A percentile compares a stretch with the other conserved stretches of the same genome.
phyloP scores from a whole-genome alignment of 2,888 invertebrate species.

The Tanypteryx hageni region DNA sequence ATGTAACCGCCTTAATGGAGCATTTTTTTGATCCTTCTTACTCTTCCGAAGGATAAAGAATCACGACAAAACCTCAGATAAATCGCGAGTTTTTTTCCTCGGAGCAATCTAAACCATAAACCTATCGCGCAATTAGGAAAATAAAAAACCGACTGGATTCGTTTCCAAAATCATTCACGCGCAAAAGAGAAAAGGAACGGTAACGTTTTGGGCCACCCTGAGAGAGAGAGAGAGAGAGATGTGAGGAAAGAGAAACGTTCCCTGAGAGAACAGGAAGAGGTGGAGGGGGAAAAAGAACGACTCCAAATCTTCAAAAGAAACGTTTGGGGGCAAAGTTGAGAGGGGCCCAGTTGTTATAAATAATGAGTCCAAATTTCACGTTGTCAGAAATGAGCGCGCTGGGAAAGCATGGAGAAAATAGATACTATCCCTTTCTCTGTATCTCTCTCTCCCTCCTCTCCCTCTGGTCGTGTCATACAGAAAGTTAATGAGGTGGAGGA shows the following conservation, averaged over 20 bases:
- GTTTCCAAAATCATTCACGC: constrained; percentile 24
- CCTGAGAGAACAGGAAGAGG: neutral
- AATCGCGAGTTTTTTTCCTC: neutral
- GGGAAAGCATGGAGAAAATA: neutral
- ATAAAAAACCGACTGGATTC: neutral
- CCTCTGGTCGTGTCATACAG: neutral
- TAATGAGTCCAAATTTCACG: constrained; percentile 63
- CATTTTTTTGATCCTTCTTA: too few relatives aligned
- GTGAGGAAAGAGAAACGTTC: neutral
- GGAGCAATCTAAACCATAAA: neutral
- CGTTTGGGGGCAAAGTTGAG: constrained; percentile 58
- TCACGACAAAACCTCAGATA: neutral
- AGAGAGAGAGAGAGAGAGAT: neutral
- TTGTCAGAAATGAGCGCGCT: constrained; percentile 38
- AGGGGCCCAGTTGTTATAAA: constrained; percentile 59
- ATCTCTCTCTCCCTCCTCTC: neutral
- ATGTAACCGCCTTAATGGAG: too few relatives aligned
- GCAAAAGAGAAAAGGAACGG: neutral
- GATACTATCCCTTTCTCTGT: neutral
- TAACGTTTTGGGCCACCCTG: constrained; percentile 41
- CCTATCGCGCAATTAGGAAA: neutral
- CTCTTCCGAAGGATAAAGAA: neutral
- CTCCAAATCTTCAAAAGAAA: neutral
- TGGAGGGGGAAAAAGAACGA: neutral
- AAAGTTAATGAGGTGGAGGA: constrained; percentile 35